These are phyloP conservation scores for Cephalopholis sonnerati DNA, from an alignment of 2,113 vertebrate genomes.

Conservation along the genomic window DNA sequence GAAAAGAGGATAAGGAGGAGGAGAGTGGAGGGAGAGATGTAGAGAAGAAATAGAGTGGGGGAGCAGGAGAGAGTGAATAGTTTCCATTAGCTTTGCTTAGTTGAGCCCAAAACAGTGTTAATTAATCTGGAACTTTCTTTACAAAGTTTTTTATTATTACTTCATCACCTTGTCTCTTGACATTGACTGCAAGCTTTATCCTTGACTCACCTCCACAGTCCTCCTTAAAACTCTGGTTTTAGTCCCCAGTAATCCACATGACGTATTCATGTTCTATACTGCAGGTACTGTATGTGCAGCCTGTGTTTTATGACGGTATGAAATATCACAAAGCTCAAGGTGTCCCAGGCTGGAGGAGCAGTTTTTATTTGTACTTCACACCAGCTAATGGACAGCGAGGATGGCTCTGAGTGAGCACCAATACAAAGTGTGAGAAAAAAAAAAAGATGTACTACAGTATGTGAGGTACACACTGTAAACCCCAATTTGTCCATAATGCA, in stretches of 20 bases:
- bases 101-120: conserved; percentile 73
- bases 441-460: too few relatives aligned
- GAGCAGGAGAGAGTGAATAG: conserved; percentile 52
- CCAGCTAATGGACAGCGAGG: too few relatives aligned
- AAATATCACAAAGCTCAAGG: neutral
- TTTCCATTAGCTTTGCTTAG: conserved; percentile 76
- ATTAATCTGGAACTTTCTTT: conserved; percentile 78
- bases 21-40: neutral
- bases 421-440: too few relatives aligned
- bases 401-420: too few relatives aligned
- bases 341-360: neutral
- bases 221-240: neutral
- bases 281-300: neutral
- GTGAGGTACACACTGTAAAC: too few relatives aligned
- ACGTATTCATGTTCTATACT: neutral
- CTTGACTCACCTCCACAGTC: conserved; percentile 28
- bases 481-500: too few relatives aligned
- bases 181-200: conserved; percentile 26
- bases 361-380: neutral
- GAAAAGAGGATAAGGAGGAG: neutral
- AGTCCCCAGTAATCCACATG: neutral
- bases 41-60: conserved; percentile 24
- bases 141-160: conserved; percentile 58
- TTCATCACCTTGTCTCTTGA: conserved; percentile 43
- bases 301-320: neutral